Conservation (phyloP, 64 coral and sea anemone species). For the Pocillopora damicornis region DNA sequence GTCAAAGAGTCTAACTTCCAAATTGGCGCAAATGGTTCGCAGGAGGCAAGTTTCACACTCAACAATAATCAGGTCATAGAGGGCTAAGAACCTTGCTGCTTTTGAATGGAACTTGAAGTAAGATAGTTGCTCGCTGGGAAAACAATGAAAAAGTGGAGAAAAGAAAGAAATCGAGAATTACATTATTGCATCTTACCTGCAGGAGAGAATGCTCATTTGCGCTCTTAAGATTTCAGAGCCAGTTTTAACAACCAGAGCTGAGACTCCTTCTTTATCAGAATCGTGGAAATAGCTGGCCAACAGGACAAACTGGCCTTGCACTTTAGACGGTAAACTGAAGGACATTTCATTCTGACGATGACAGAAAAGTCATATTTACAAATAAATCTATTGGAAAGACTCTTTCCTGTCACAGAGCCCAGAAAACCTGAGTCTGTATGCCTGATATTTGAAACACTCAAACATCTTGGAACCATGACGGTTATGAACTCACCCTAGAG, state of each 20-base stretch:
- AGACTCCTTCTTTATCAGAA: constrained; percentile 19
- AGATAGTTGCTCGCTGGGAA: background rate
- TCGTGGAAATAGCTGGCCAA: constrained; percentile 52
- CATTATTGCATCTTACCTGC: constrained; percentile 43
- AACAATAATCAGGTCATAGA: no score
- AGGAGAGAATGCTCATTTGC: constrained; percentile 51
- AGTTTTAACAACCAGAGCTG: constrained; percentile 36
- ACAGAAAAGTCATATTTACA: background rate
- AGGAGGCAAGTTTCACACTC: no score
- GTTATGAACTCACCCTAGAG: constrained; percentile 11
- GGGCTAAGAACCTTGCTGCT: no score
- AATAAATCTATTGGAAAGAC: background rate
- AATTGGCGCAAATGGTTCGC: no score
- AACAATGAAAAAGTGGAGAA: background rate
- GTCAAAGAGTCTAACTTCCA: no score
- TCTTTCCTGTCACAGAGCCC: no score
- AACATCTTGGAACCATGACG: no score
- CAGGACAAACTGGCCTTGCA: constrained; percentile 49
- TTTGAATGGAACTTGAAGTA: background rate
- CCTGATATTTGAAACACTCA: no score
- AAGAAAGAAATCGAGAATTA: background rate
- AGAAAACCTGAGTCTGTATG: no score
- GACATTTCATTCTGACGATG: constrained; percentile 48
- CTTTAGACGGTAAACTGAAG: constrained; percentile 28
- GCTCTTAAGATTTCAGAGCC: constrained; percentile 4